Percentiles rank a stretch among this genome's conserved stretches.
These are phyloP conservation scores for Glaucomys volans DNA, from an alignment of 2,113 vertebrate species.

Conservation along the genomic window DNA sequence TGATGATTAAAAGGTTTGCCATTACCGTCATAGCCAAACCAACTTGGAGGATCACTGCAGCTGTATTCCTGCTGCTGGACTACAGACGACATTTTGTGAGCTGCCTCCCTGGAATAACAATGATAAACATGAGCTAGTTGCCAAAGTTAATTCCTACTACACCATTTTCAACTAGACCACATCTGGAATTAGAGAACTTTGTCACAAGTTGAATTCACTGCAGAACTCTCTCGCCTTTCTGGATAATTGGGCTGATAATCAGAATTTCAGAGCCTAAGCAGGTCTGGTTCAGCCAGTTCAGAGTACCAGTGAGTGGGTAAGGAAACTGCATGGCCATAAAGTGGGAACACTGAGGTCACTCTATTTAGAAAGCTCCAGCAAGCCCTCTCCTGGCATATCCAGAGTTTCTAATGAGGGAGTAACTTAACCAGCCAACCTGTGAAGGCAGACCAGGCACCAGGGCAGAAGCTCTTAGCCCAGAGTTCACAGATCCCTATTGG, in stretches of 20 bases:
- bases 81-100: slow-evolving; percentile 84
- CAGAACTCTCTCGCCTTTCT: not conserved
- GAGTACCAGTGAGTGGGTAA: not conserved
- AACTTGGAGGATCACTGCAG: slow-evolving; percentile 82
- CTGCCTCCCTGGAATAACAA: slow-evolving; percentile 85
- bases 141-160: not conserved
- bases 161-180: slow-evolving; percentile 23
- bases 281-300: not conserved
- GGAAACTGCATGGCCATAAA: not conserved
- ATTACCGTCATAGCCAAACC: slow-evolving; percentile 81
- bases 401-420: not conserved
- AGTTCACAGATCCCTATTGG: not conserved
- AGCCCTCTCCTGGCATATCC: not conserved
- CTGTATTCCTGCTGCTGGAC: slow-evolving; percentile 87
- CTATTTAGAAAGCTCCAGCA: not conserved
- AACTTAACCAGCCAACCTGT: not conserved
- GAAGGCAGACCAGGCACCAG: not conserved
- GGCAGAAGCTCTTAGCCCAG: not conserved
- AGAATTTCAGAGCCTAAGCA: not conserved
- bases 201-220: not conserved
- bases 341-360: not conserved
- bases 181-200: not conserved
- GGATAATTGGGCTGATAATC: not conserved
- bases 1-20: slow-evolving; percentile 39
- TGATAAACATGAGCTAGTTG: not conserved